These are phyloP conservation scores for Rousettus leschenaultii DNA, from an alignment of 2,113 vertebrate species.

Conservation along the genomic window DNA sequence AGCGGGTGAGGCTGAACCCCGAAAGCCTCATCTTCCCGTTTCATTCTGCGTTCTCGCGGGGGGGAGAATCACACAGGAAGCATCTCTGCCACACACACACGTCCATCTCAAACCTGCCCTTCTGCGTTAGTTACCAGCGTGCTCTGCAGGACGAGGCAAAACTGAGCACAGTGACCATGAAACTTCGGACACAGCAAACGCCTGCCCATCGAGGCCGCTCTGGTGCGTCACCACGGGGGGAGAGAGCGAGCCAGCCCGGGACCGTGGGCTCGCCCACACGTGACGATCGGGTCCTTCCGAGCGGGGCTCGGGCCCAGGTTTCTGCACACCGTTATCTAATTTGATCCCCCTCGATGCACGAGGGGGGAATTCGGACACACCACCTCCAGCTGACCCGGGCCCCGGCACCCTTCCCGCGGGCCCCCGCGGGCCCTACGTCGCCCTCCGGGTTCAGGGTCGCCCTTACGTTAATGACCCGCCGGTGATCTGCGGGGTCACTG, in stretches of 20 bases:
- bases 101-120: background rate
- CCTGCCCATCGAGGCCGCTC: background rate
- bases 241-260: background rate
- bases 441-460: constrained; percentile 75
- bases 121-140: background rate
- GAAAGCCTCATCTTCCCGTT: no score
- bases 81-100: no score
- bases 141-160: background rate
- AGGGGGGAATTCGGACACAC: constrained; percentile 81
- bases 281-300: constrained; percentile 44
- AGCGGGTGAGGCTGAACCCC: no score
- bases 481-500: constrained; percentile 69
- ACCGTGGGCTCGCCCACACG: background rate
- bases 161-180: background rate
- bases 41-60: no score
- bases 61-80: background rate
- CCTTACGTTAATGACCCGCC: constrained; percentile 77
- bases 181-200: background rate
- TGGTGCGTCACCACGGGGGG: background rate
- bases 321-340: constrained; percentile 85
- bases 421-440: constrained; percentile 78
- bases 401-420: constrained; percentile 85
- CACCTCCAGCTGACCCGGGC: constrained; percentile 78
- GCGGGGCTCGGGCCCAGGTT: constrained; percentile 60
- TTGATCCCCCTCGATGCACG: constrained; percentile 78